A percentile compares a stretch with the other conserved stretches of the same genome.
These are phyloP conservation scores for Artibeus jamaicensis DNA, from an alignment of 2,797 vertebrate species.

Conservation along the genomic window DNA sequence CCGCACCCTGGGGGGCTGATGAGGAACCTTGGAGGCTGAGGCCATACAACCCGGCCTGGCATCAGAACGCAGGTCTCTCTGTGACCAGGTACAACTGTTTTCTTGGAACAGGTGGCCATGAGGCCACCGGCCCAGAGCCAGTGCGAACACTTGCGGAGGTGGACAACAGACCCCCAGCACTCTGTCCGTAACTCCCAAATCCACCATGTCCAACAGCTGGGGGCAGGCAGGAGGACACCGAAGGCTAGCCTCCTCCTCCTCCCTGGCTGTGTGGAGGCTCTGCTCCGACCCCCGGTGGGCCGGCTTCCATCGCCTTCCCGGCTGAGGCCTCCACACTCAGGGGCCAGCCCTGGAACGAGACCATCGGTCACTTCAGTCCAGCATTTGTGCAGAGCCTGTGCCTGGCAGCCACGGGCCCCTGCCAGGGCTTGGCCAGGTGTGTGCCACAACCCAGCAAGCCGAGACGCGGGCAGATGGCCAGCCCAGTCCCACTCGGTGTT, in stretches of 20 bases:
- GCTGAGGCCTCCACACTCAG: neutral
- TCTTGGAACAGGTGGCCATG: neutral
- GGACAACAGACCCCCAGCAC: neutral
- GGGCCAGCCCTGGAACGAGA: neutral
- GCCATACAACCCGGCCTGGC: too few relatives aligned
- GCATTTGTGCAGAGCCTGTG: neutral
- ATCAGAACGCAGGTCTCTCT: neutral
- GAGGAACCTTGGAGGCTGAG: neutral
- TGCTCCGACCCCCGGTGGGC: fast-evolving
- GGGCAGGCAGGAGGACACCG: neutral
- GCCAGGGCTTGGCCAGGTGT: neutral
- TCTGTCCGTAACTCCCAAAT: fast-evolving
- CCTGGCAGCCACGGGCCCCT: fast-evolving
- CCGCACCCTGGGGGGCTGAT: neutral
- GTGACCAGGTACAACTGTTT: too few relatives aligned
- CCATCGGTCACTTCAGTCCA: fast-evolving
- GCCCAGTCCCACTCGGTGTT: fast-evolving
- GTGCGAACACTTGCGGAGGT: too few relatives aligned
- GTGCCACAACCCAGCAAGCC: fast-evolving
- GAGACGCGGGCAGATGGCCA: too few relatives aligned
- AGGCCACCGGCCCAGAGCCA: neutral
- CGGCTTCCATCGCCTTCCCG: fast-evolving
- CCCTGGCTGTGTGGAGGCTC: neutral
- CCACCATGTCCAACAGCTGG: fast-evolving
- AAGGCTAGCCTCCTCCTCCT: neutral